Evolutionary conservation across 2,797 vertebrate species (phyloP).

Genomic region (Myiothlypis coronata): DNA sequence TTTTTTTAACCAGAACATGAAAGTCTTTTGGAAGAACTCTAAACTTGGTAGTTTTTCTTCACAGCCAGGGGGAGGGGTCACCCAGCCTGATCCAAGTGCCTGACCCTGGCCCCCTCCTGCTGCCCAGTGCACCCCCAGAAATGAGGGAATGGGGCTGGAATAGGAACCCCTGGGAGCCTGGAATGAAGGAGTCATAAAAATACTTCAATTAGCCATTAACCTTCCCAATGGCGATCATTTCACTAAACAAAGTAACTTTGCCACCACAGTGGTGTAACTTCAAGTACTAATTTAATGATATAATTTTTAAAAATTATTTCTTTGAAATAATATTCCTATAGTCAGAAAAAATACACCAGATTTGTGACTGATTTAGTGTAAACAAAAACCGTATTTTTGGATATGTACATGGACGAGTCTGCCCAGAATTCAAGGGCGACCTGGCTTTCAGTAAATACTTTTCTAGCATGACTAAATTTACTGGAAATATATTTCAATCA

Average conservation of each 20-base stretch:
- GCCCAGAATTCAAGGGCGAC: slow-evolving; percentile 61
- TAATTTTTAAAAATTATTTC: slow-evolving; percentile 73
- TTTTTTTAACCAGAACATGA: slow-evolving; percentile 74
- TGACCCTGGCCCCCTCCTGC: slow-evolving; percentile 39
- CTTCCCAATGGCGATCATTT: slow-evolving; percentile 69
- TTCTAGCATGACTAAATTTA: slow-evolving; percentile 60
- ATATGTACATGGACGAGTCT: slow-evolving; percentile 70
- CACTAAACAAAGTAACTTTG: slow-evolving; percentile 59
- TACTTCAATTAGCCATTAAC: slow-evolving; percentile 74
- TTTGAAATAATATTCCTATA: slow-evolving; percentile 81
- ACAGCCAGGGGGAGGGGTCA: slow-evolving; percentile 24
- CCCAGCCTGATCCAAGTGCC: slow-evolving; percentile 31
- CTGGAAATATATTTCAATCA: slow-evolving; percentile 47
- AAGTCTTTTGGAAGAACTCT: slow-evolving; percentile 80
- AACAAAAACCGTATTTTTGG: slow-evolving; percentile 67
- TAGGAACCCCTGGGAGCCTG: slow-evolving; percentile 66
- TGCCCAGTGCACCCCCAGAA: slow-evolving; percentile 44
- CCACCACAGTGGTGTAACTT: slow-evolving; percentile 71
- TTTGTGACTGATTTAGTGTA: slow-evolving; percentile 71
- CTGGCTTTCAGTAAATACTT: slow-evolving; percentile 60
- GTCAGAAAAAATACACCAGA: slow-evolving; percentile 77
- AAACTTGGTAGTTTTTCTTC: slow-evolving; percentile 64
- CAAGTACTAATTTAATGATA: slow-evolving; percentile 78
- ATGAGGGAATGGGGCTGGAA: slow-evolving; percentile 48
- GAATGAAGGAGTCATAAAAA: slow-evolving; percentile 74